Evolutionary conservation across 2,888 invertebrate species (phyloP).

Genomic region (Gymnosoma rotundatum): DNA sequence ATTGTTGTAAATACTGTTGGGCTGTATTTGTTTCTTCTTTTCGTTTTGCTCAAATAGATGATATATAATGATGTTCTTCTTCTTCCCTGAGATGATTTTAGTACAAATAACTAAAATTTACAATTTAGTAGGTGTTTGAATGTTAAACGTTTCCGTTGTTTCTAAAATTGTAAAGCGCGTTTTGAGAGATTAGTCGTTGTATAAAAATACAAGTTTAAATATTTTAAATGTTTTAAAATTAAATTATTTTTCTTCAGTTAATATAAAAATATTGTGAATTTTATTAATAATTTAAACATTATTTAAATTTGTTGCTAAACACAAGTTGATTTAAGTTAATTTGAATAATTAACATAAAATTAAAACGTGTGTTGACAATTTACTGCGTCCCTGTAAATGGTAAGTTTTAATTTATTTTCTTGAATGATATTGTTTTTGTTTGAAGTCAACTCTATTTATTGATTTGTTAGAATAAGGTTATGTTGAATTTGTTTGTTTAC

Average conservation of each 20-base stretch:
- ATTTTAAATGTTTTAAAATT: neutral
- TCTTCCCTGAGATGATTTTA: conserved; percentile 53
- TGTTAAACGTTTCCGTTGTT: conserved; percentile 63
- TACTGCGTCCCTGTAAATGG: conserved; percentile 1
- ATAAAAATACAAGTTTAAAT: neutral
- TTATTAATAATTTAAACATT: neutral
- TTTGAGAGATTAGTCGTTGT: conserved; percentile 17
- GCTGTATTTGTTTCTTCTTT: neutral
- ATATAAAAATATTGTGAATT: neutral
- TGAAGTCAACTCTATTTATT: neutral
- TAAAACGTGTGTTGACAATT: neutral
- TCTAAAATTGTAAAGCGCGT: conserved; percentile 32
- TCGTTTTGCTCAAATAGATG: conserved; percentile 15
- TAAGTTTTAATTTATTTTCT: conserved; percentile 14
- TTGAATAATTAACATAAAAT: neutral
- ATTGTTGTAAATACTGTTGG: conserved; percentile 31
- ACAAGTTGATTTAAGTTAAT: neutral
- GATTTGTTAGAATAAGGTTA: conserved; percentile 25
- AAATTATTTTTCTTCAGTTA: neutral
- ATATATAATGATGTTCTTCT: conserved; percentile 21
- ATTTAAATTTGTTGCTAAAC: neutral
- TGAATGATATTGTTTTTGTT: neutral
- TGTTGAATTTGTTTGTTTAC: conserved; percentile 30
- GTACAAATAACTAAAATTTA: conserved; percentile 54
- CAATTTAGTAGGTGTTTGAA: conserved; percentile 59